phyloP scores from a whole-genome alignment of 2,797 vertebrate genomes.

The Eupleurogrammus muticus region DNA sequence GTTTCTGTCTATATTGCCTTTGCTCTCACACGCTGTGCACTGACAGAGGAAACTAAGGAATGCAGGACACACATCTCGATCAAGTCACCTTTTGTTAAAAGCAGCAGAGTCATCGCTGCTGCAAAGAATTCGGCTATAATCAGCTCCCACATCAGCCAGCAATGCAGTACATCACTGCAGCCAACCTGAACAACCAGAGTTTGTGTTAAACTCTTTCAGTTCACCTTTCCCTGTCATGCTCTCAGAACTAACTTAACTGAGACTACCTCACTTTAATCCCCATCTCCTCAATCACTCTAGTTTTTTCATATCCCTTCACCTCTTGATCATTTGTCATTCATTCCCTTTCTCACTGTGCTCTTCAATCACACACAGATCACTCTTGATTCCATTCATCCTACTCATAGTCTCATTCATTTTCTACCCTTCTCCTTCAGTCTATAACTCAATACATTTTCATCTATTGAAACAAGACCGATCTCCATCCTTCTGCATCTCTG shows the following conservation, averaged over 20 bases:
- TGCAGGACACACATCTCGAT: slow-evolving; percentile 18
- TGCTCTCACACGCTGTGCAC: slow-evolving; percentile 7
- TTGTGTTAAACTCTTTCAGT: slow-evolving; percentile 12
- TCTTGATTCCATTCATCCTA: slow-evolving; percentile 65
- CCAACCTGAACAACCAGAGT: slow-evolving; percentile 9
- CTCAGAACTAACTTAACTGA: slow-evolving; percentile 29
- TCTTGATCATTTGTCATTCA: slow-evolving; percentile 72
- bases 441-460: slow-evolving; percentile 60
- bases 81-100: slow-evolving; percentile 25
- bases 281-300: slow-evolving; percentile 53
- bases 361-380: slow-evolving; percentile 64
- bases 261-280: slow-evolving; percentile 48
- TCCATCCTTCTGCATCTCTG: slow-evolving; percentile 57
- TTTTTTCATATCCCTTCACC: slow-evolving; percentile 45
- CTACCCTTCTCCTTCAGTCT: slow-evolving; percentile 58
- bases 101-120: slow-evolving; percentile 23
- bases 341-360: slow-evolving; percentile 59
- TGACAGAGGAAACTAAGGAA: slow-evolving; percentile 23
- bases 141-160: slow-evolving; percentile 32
- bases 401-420: slow-evolving; percentile 64
- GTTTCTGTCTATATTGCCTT: slow-evolving; percentile 13
- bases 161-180: slow-evolving; percentile 9
- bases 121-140: slow-evolving; percentile 15
- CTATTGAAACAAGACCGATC: slow-evolving; percentile 58
- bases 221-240: slow-evolving; percentile 20